Conservation (phyloP, 2,113 vertebrate genomes). For the Brienomyrus longianalis region DNA sequence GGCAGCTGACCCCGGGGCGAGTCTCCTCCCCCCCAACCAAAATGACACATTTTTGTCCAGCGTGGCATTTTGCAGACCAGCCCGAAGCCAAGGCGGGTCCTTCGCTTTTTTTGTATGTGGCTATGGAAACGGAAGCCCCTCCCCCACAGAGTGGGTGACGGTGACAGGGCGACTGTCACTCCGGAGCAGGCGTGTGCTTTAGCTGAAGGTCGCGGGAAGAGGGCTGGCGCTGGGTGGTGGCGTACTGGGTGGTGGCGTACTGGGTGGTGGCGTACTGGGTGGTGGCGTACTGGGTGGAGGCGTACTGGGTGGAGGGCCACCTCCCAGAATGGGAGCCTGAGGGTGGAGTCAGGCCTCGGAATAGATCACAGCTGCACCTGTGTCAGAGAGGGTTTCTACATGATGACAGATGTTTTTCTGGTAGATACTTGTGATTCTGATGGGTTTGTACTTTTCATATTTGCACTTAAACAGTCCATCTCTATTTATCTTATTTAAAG, state of each 20-base stretch:
- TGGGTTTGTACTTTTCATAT: background rate
- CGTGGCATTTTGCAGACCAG: background rate
- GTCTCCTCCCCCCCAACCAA: background rate
- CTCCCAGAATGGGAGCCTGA: background rate
- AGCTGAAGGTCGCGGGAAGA: background rate
- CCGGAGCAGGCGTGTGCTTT: background rate
- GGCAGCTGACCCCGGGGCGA: background rate
- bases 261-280: background rate
- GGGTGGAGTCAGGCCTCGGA: background rate
- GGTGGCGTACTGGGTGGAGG: background rate
- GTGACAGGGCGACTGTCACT: background rate
- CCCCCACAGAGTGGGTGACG: background rate
- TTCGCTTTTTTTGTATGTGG: background rate
- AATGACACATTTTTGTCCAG: background rate
- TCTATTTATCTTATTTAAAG: background rate
- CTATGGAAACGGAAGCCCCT: background rate
- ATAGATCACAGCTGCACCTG: conserved; percentile 3
- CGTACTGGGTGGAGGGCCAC: background rate
- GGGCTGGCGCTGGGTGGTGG: background rate
- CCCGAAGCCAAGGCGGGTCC: background rate
- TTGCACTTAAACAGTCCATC: background rate
- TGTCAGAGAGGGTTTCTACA: background rate
- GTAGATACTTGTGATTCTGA: background rate
- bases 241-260: no score
- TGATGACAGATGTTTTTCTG: background rate